These are phyloP conservation scores for Drosophila jambulina DNA, from an alignment of 1,140 invertebrate genomes.

Conservation along the genomic window DNA sequence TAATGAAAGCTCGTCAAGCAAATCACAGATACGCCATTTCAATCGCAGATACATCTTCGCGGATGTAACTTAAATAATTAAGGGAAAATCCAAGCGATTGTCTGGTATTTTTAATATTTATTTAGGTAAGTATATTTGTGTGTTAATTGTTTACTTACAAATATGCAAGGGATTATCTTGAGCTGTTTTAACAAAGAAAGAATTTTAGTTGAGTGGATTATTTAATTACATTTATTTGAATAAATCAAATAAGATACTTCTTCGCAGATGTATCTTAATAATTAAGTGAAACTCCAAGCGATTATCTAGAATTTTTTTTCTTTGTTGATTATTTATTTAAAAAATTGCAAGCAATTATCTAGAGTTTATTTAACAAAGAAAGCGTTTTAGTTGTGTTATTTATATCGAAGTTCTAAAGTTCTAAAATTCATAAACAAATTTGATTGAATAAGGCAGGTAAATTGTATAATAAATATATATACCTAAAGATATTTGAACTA, in stretches of 20 bases:
- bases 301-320: too few relatives aligned
- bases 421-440: too few relatives aligned
- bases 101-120: background rate
- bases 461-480: too few relatives aligned
- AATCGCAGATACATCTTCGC: background rate
- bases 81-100: background rate
- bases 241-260: too few relatives aligned
- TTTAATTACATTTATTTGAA: background rate
- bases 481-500: too few relatives aligned
- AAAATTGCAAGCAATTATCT: too few relatives aligned
- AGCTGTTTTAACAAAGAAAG: background rate
- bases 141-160: background rate
- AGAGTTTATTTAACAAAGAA: too few relatives aligned
- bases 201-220: background rate
- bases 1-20: constrained; percentile 63
- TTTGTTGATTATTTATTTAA: too few relatives aligned
- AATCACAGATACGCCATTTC: constrained; percentile 33
- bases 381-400: too few relatives aligned
- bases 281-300: too few relatives aligned
- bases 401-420: too few relatives aligned
- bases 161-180: background rate
- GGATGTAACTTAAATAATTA: background rate
- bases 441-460: background rate
- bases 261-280: too few relatives aligned
- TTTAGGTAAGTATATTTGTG: background rate